Evolutionary conservation across 2,113 vertebrate species (phyloP).

Genomic region (Phyllostomus hastatus): DNA sequence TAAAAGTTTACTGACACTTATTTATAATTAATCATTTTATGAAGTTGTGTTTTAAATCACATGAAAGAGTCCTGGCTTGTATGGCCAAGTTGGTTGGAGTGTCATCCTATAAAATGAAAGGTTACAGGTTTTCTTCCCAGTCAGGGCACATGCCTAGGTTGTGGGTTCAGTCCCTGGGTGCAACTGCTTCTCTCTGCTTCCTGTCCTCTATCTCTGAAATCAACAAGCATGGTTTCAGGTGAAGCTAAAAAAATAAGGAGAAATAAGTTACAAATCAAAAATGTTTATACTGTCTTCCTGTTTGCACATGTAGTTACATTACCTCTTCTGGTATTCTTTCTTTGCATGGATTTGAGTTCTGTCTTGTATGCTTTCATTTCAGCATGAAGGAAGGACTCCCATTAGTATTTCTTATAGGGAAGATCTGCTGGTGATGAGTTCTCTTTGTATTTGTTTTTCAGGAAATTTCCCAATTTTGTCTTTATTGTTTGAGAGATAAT

Average conservation of each 20-base stretch:
- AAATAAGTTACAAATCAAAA: background rate
- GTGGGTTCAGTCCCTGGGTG: too few relatives aligned
- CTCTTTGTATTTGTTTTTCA: background rate
- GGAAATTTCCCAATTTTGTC: conserved; percentile 14
- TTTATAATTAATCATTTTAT: background rate
- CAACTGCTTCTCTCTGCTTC: too few relatives aligned
- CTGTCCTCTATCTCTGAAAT: too few relatives aligned
- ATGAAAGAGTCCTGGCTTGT: background rate
- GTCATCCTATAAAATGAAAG: too few relatives aligned
- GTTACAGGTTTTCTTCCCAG: too few relatives aligned
- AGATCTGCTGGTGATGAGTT: background rate
- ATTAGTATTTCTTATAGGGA: background rate
- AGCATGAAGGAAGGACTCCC: background rate
- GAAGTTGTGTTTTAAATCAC: background rate
- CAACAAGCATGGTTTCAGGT: too few relatives aligned
- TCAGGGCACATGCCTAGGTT: too few relatives aligned
- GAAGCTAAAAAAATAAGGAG: background rate
- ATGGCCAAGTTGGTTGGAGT: too few relatives aligned
- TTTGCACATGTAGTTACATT: background rate
- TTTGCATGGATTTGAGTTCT: background rate
- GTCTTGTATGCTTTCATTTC: background rate
- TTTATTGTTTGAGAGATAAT: background rate
- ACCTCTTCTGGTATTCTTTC: background rate
- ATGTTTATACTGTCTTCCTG: background rate
- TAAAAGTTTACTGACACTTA: background rate